These are phyloP conservation scores for Coregonus sp. DNA, from an alignment of 2,797 vertebrate genomes.

Conservation along the genomic window DNA sequence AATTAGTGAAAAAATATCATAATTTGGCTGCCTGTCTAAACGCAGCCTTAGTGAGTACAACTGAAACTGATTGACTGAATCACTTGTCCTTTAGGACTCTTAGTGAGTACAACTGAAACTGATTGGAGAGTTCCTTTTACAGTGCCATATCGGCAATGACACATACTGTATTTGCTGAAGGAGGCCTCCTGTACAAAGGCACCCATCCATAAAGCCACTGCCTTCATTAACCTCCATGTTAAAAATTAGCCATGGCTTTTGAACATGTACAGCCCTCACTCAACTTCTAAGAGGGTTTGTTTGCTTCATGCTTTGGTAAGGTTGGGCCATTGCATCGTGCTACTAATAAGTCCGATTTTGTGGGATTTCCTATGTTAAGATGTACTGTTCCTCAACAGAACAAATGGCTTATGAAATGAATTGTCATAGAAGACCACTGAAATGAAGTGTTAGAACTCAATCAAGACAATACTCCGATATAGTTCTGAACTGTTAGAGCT, in stretches of 20 bases:
- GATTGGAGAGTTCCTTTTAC: neutral
- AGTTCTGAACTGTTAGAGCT: neutral
- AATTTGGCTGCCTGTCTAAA: too few relatives aligned
- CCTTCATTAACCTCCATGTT: neutral
- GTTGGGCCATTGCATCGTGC: neutral
- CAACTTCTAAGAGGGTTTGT: neutral
- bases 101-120: neutral
- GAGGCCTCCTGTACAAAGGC: slow-evolving; percentile 21
- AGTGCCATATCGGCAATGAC: neutral
- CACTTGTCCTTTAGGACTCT: too few relatives aligned
- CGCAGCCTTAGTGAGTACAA: neutral
- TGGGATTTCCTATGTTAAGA: slow-evolving; percentile 1
- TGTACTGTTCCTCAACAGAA: slow-evolving; percentile 5
- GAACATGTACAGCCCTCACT: neutral
- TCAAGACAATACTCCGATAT: neutral
- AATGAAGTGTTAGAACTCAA: neutral
- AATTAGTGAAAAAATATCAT: too few relatives aligned
- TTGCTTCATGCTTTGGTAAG: slow-evolving; percentile 9
- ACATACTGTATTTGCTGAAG: slow-evolving; percentile 34
- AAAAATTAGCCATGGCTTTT: slow-evolving; percentile 21
- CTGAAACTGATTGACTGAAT: neutral
- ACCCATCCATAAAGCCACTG: slow-evolving; percentile 7
- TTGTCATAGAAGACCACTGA: neutral
- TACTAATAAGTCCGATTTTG: neutral
- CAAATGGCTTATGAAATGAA: neutral